These are phyloP conservation scores for Flexamia atlantica DNA, from an alignment of 2,888 invertebrate species.

Conservation along the genomic window DNA sequence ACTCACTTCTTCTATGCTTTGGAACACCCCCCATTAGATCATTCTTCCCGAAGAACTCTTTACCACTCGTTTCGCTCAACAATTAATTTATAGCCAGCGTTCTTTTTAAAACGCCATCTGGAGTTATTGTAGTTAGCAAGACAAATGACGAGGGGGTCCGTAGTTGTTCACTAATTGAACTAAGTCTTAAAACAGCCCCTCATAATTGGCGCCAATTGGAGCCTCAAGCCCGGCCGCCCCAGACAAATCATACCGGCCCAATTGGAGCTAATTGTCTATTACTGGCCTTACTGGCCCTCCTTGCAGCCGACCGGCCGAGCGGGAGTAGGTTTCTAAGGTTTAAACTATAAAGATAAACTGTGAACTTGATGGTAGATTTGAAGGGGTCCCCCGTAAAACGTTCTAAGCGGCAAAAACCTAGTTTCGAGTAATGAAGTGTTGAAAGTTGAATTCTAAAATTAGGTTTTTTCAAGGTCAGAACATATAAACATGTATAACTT, in stretches of 20 bases:
- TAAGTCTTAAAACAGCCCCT: conserved; percentile 41
- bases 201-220: conserved; percentile 45
- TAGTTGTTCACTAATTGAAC: conserved; percentile 43
- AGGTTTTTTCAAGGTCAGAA: too few species aligned
- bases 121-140: not conserved
- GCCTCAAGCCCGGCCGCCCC: not conserved
- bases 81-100: conserved; percentile 27
- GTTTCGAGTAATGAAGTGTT: too few species aligned
- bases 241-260: conserved; percentile 41
- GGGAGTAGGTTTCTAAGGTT: not conserved
- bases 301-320: not conserved
- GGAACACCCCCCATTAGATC: too few species aligned
- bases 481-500: too few species aligned
- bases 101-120: conserved; percentile 17
- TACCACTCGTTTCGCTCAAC: not conserved
- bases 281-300: conserved; percentile 16
- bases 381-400: too few species aligned
- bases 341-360: too few species aligned
- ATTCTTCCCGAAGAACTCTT: not conserved
- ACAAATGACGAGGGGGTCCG: conserved; percentile 5
- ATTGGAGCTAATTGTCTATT: conserved; percentile 50
- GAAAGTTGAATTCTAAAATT: too few species aligned
- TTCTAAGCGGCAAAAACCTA: too few species aligned
- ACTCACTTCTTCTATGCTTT: too few species aligned
- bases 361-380: too few species aligned